Evolutionary conservation across 2,888 invertebrate genomes (phyloP), one percentile per base, ranked within the genome.

Genomic region (Subacronicta megacephala): DNA sequence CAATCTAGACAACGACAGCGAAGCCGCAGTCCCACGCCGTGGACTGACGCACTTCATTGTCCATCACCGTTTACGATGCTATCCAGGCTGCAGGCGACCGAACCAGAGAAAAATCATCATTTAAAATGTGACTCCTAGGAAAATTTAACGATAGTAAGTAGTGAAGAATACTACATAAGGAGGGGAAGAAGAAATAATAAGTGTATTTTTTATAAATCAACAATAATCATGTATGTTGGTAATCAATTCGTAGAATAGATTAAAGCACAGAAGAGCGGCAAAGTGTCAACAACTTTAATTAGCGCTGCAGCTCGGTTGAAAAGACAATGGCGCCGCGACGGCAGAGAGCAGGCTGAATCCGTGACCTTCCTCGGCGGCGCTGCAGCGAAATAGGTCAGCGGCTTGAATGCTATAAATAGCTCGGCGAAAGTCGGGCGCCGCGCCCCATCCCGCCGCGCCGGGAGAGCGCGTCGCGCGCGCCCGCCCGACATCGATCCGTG

Each of bases 371-470:
- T 87, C 85, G 87, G 84, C 74, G 88, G 89, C 87, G 89, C 90
- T 92, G 92, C 93, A 92, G 90, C 88, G 87, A 94, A 93, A 92
- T 94, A 92, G 93, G 94, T 94, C 94, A 93, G 93, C 93, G 92
- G 93, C 93, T 92, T 92, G 88, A 90, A 90, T 90, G 90, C 92
- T 94, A 93, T 93, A 93, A 93, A 94, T 94, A 94, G 94, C 93
- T 90, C 87, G 91, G 91, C 84, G 90, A 92, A 93, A 93, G 93
- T 92, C 91, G 92, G 92, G 90, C 92, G 90, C 89, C 90, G 86
- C 86, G 80, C 90, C 92, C 89, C 90, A 84, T 87, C 84, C 88
- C 90, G 77, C 72, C 78, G 87, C 90, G 77, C 72, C 78, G 87
- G 84, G 86, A 80, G 84, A 67, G 81, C 77, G 78, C 78, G 84